Conservation (phyloP, 1,140 invertebrate species). For the Leptinotarsa undecemlineata region DNA sequence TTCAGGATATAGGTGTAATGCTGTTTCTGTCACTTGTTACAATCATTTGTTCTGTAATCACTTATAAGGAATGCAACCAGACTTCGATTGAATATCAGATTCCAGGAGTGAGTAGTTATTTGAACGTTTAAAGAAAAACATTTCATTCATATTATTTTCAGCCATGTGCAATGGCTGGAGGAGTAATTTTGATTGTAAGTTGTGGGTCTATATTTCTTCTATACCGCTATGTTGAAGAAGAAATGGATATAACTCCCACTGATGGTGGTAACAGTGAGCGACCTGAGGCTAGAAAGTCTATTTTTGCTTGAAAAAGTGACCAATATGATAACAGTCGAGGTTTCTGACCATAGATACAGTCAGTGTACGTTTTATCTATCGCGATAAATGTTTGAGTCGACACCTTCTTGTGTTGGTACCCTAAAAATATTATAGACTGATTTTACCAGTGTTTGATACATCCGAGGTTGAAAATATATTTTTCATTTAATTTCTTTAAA, state of each 20-base stretch:
- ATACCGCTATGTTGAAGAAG: slow-evolving; percentile 35
- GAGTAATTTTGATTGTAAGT: slow-evolving; percentile 24
- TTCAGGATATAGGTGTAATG: slow-evolving; percentile 35
- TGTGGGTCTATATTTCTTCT: slow-evolving; percentile 37
- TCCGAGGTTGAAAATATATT: no score
- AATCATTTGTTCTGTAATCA: slow-evolving; percentile 27
- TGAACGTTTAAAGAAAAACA: background rate
- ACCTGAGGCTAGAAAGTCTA: background rate
- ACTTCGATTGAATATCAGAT: background rate
- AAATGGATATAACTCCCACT: background rate
- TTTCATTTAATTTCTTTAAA: no score
- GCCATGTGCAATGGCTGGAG: slow-evolving; percentile 28
- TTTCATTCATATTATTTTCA: slow-evolving; percentile 22
- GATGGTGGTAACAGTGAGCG: background rate
- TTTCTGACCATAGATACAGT: no score
- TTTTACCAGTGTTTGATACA: no score
- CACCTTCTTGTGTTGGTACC: no score
- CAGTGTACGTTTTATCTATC: no score
- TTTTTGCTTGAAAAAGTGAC: background rate
- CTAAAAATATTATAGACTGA: no score
- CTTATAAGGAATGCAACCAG: slow-evolving; percentile 24
- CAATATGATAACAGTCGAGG: no score
- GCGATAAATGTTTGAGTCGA: no score
- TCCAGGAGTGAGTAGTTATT: slow-evolving; percentile 16
- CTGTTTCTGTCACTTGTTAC: slow-evolving; percentile 27